Base-by-base conservation (phyloP, 2,113 vertebrate species). In the Mastomys coucha region DNA sequence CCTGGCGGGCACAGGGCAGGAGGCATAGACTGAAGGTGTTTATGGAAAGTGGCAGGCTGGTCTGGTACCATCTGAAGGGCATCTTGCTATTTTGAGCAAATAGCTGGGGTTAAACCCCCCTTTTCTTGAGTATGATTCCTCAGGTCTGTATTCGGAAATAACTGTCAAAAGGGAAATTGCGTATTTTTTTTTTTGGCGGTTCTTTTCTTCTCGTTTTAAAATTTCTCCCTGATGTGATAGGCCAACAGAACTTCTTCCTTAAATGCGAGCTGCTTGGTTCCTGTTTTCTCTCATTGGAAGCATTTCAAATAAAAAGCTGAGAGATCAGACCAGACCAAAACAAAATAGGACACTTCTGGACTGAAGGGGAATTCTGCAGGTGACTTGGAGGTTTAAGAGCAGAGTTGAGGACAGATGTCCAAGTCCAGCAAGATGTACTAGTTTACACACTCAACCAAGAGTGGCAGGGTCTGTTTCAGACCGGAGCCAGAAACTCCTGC, bases 141-240 rank as follows among this genome's bases (percentile, higher is more conserved):
- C 85, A 88, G 97, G 96, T 97, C 98, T 93, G 96, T 97, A 96
- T 93, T 97, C 86, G 96, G 97, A 97, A 88, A 73, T 77, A 98
- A 98, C 94, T 10, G 80, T 93, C 87, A 58, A 93, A 96, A 91
- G 97, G 98, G 97, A 98, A 98, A 98, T 98, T 97, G 95, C 36
- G 7, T 65, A 26, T 65, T 65, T 82, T 31, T 94, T 92, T 96
- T 94, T 95, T 96, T 95, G 95, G 69, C 49, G 87, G 95, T 0
- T 96, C 70, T 96, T 92, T 87, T 91, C 98, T 98, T 98, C 98
- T 98, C 96, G 80, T 95, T 98, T 97, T 97, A 94, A 84, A 93
- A 91, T 88, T 20, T 75, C 95, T 97, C 77, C 94, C 89, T 60
- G 88, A 93, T 51, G 81, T 94, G 78, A 86, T 86, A 95, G 93